Percentiles rank a stretch among this genome's conserved stretches.
These are phyloP conservation scores for Erpornis zantholeuca DNA, from an alignment of 2,113 vertebrate species.

Conservation along the genomic window DNA sequence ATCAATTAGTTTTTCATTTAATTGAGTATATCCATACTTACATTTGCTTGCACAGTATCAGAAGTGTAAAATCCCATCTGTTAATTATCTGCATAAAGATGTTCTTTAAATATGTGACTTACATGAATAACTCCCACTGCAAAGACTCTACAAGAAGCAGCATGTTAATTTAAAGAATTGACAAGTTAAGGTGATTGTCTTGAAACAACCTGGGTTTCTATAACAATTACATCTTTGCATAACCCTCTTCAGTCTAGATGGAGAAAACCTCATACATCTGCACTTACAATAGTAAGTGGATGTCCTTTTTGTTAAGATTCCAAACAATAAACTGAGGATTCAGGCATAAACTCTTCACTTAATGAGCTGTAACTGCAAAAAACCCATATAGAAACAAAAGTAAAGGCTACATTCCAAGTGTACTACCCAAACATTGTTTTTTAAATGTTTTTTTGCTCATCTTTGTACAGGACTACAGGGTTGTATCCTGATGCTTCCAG, in stretches of 20 bases:
- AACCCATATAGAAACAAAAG: not conserved
- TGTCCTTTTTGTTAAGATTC: not conserved
- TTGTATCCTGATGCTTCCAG: constrained; percentile 83
- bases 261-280: not conserved
- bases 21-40: not conserved
- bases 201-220: not conserved
- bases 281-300: not conserved
- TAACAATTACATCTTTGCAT: not conserved
- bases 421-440: not conserved
- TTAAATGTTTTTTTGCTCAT: not conserved
- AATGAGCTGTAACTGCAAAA: not conserved
- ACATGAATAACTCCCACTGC: not conserved
- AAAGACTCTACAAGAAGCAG: not conserved
- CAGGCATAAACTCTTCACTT: not conserved
- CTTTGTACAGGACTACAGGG: constrained; percentile 79
- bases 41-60: not conserved
- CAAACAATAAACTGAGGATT: not conserved
- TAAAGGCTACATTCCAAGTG: not conserved
- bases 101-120: not conserved
- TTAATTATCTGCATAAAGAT: not conserved
- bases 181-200: not conserved
- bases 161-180: not conserved
- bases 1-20: not conserved
- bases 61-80: not conserved
- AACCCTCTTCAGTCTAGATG: not conserved